Evolutionary conservation across 2,797 vertebrate genomes (phyloP).

Genomic region (Acridotheres tristis): DNA sequence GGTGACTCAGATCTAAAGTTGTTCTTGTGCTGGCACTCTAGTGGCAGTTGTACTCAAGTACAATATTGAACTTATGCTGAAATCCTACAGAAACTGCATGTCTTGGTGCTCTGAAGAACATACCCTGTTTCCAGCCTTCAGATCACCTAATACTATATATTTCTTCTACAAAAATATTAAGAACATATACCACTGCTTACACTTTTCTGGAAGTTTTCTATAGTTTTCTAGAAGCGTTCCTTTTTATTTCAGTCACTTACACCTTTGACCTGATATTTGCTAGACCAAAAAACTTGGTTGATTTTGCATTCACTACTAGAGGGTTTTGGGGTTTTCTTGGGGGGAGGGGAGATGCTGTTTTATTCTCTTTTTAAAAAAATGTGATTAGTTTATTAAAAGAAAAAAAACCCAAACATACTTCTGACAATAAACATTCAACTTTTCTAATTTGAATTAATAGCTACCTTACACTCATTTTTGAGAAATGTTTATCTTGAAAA

Average conservation of each 20-base stretch:
- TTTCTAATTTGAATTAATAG: background rate
- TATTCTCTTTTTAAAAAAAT: background rate
- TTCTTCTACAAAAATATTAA: background rate
- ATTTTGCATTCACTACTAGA: background rate
- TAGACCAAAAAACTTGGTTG: background rate
- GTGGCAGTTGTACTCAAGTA: background rate
- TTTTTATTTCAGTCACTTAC: background rate
- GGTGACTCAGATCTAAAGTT: background rate
- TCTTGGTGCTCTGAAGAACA: background rate
- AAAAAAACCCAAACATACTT: background rate
- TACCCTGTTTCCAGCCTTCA: background rate
- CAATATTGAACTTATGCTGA: background rate
- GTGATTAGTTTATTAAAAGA: background rate
- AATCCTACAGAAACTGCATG: background rate
- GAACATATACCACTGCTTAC: background rate
- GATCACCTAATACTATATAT: background rate
- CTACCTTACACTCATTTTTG: background rate
- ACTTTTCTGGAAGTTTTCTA: background rate
- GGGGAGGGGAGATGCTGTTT: accelerated
- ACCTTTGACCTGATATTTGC: background rate
- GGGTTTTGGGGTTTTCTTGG: background rate
- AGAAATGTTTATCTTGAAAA: background rate
- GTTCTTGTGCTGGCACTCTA: background rate
- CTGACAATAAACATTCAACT: background rate
- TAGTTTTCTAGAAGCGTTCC: no score